These are phyloP conservation scores for Sinocyclocheilus maitianheensis DNA, from an alignment of 2,113 vertebrate genomes.

Conservation along the genomic window DNA sequence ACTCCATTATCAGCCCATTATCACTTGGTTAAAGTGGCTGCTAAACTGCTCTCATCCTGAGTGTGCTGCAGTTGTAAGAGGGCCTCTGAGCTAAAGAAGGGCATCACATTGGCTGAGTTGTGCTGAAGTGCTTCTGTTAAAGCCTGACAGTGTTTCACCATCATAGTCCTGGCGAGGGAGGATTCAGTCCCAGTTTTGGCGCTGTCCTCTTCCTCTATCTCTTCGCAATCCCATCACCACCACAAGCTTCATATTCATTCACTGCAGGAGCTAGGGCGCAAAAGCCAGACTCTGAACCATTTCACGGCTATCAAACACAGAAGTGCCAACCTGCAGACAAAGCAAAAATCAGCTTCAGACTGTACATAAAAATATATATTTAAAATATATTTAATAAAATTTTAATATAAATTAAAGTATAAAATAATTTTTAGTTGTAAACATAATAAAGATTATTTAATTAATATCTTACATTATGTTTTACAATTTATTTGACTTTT, in stretches of 20 bases:
- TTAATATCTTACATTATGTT: too few relatives aligned
- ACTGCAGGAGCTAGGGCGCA: slow-evolving; percentile 84
- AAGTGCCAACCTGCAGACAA: slow-evolving; percentile 77
- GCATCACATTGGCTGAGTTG: slow-evolving; percentile 78
- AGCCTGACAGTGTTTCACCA: slow-evolving; percentile 77
- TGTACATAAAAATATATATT: neutral
- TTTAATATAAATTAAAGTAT: too few relatives aligned
- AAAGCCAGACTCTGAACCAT: slow-evolving; percentile 80
- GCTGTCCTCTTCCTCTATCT: slow-evolving; percentile 41
- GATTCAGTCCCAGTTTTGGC: slow-evolving; percentile 52
- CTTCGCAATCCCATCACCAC: slow-evolving; percentile 77
- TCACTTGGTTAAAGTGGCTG: neutral
- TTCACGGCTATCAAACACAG: slow-evolving; percentile 70
- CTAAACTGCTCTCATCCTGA: slow-evolving; percentile 65
- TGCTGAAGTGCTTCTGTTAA: slow-evolving; percentile 79
- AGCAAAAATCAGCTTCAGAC: neutral
- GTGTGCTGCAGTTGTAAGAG: slow-evolving; percentile 74
- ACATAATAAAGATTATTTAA: too few relatives aligned
- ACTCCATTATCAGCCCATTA: neutral
- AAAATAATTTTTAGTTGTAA: too few relatives aligned
- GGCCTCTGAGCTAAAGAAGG: slow-evolving; percentile 83
- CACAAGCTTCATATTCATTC: slow-evolving; percentile 87
- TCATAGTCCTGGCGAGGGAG: slow-evolving; percentile 60
- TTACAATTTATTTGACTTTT: too few relatives aligned
- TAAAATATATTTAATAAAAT: too few relatives aligned